phyloP scores from a whole-genome alignment of 2,888 invertebrate species.

The Xestia xanthographa region DNA sequence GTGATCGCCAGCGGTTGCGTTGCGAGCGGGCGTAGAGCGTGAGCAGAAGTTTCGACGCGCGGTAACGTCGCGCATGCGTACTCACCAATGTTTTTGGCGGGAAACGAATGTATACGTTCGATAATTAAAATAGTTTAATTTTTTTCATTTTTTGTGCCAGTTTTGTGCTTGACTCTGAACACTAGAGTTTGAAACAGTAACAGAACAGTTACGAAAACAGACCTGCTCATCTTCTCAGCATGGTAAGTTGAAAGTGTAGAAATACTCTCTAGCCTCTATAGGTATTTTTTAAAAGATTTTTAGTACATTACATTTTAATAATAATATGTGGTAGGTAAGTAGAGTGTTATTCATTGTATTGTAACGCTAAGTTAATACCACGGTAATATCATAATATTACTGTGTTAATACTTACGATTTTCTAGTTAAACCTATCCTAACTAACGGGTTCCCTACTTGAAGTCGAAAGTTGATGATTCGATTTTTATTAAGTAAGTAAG shows the following conservation, averaged over 20 bases:
- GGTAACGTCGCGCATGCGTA: slow-evolving; percentile 82
- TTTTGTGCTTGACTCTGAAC: slow-evolving; percentile 43
- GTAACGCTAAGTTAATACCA: neutral
- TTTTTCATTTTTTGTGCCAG: slow-evolving; percentile 43
- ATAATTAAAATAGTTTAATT: slow-evolving; percentile 48
- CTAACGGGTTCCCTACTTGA: too few relatives aligned
- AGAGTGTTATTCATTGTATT: neutral
- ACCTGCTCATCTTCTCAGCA: slow-evolving; percentile 12
- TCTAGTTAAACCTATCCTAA: neutral
- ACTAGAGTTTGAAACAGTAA: slow-evolving; percentile 18
- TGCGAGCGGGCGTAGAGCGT: slow-evolving; percentile 65
- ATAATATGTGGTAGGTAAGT: neutral
- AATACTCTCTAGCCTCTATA: neutral
- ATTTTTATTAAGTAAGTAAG: too few relatives aligned
- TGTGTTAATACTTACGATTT: neutral
- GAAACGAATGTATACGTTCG: slow-evolving; percentile 69
- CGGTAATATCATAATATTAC: too few relatives aligned
- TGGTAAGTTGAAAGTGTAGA: slow-evolving; percentile 48
- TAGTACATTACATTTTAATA: too few relatives aligned
- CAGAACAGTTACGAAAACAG: neutral
- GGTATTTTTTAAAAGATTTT: too few relatives aligned
- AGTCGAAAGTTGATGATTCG: too few relatives aligned
- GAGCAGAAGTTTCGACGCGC: slow-evolving; percentile 82
- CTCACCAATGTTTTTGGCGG: slow-evolving; percentile 75
- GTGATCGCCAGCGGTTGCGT: slow-evolving; percentile 80